Conservation (phyloP, 2,797 vertebrate species). For the Acanthurus tractus region DNA sequence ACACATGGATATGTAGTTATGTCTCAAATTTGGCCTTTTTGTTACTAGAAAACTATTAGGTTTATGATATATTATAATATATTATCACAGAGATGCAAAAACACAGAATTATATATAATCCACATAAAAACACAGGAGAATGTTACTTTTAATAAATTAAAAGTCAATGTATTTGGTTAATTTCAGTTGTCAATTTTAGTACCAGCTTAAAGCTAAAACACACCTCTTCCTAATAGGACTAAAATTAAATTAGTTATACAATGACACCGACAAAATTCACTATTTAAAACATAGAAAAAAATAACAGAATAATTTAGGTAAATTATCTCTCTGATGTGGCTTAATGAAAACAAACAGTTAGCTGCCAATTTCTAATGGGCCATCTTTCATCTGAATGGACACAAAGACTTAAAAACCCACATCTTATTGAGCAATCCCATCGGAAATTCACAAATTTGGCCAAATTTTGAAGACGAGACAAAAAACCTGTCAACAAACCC, state of each 20-base stretch:
- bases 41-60: neutral
- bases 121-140: neutral
- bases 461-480: slow-evolving; percentile 79
- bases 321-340: slow-evolving; percentile 84
- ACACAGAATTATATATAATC: neutral
- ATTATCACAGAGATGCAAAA: neutral
- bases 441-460: slow-evolving; percentile 83
- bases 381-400: slow-evolving; percentile 83
- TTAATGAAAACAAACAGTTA: slow-evolving; percentile 82
- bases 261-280: slow-evolving; percentile 41
- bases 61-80: neutral
- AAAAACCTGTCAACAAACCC: slow-evolving; percentile 75
- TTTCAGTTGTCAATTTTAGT: neutral
- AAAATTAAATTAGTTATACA: slow-evolving; percentile 49
- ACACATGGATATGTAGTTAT: neutral
- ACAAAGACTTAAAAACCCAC: slow-evolving; percentile 84
- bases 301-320: slow-evolving; percentile 83
- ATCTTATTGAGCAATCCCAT: slow-evolving; percentile 77
- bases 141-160: neutral
- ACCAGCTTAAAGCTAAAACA: slow-evolving; percentile 8
- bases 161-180: neutral
- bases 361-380: slow-evolving; percentile 80
- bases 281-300: slow-evolving; percentile 59
- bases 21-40: neutral
- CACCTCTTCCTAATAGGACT: slow-evolving; percentile 18